Evolutionary conservation across 2,888 invertebrate genomes (phyloP).

Genomic region (Drosophila falleni): DNA sequence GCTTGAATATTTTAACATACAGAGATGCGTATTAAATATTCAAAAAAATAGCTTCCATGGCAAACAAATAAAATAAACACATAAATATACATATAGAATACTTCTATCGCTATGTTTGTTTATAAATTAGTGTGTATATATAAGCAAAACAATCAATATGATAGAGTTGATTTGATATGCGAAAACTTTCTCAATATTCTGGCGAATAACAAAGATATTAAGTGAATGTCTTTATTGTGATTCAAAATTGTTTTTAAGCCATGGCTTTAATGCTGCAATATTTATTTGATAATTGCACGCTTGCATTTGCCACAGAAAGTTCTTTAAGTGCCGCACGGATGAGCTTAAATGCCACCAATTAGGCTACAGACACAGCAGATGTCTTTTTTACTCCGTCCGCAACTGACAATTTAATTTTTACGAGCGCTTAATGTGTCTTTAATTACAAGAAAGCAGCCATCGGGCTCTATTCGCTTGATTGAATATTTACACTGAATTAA

Average conservation of each 20-base stretch:
- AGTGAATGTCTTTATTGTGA: conserved; percentile 2
- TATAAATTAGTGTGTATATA: conserved; percentile 13
- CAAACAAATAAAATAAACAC: conserved; percentile 10
- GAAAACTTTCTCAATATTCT: conserved; percentile 1
- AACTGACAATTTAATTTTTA: conserved; percentile 75
- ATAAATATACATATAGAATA: conserved; percentile 1
- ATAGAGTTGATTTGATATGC: conserved; percentile 6
- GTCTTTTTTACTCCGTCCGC: conserved; percentile 1
- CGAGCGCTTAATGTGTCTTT: conserved; percentile 72
- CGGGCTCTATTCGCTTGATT: conserved; percentile 56
- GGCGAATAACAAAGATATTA: conserved; percentile 20
- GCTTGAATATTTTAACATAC: not conserved
- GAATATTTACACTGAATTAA: conserved; percentile 72
- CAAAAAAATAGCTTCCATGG: conserved; percentile 16
- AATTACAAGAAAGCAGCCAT: conserved; percentile 55
- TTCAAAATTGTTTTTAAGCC: not conserved
- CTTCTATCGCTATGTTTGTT: conserved; percentile 10
- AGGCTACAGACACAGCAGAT: conserved; percentile 19
- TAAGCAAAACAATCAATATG: conserved; percentile 12
- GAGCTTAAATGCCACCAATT: conserved; percentile 42
- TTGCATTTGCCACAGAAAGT: conserved; percentile 19
- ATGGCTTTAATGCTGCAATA: conserved; percentile 4
- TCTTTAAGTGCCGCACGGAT: conserved; percentile 19
- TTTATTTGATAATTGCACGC: conserved; percentile 20
- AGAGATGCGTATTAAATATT: conserved; percentile 10